Evolutionary conservation across 2,888 invertebrate genomes (phyloP).

Genomic region (Pachymerium ferrugineum): DNA sequence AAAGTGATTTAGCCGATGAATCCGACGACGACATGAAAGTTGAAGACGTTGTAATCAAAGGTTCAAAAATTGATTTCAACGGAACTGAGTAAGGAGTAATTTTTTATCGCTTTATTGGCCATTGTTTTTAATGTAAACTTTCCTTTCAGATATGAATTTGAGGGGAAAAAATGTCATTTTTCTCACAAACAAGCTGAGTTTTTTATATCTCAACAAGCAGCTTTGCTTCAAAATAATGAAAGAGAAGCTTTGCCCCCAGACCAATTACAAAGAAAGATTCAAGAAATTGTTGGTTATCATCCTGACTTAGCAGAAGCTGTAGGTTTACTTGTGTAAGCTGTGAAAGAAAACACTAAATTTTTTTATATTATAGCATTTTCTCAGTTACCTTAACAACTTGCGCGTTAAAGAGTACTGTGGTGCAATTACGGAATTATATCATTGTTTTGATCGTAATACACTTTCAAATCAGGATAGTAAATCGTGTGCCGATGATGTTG

Average conservation of each 20-base stretch:
- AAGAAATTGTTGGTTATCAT: slow-evolving; percentile 66
- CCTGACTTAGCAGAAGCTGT: slow-evolving; percentile 77
- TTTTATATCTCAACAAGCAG: slow-evolving; percentile 80
- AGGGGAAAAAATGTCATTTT: slow-evolving; percentile 27
- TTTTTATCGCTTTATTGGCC: neutral
- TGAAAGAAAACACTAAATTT: neutral
- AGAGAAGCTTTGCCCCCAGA: slow-evolving; percentile 68
- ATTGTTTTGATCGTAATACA: slow-evolving; percentile 63
- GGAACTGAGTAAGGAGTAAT: neutral
- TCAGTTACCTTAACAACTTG: slow-evolving; percentile 83
- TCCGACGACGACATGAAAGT: neutral
- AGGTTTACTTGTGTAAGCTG: neutral
- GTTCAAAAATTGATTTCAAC: neutral
- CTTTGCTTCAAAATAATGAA: slow-evolving; percentile 73
- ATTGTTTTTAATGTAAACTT: neutral
- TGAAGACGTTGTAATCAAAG: too few species aligned
- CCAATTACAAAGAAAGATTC: slow-evolving; percentile 67
- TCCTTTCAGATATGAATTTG: slow-evolving; percentile 30
- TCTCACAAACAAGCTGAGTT: slow-evolving; percentile 82
- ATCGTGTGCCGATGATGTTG: slow-evolving; percentile 44
- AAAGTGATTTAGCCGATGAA: neutral
- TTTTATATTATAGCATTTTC: slow-evolving; percentile 63
- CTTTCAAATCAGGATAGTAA: slow-evolving; percentile 41
- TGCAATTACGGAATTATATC: slow-evolving; percentile 70
- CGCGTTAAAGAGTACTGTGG: slow-evolving; percentile 81